Conservation (phyloP, 2,888 invertebrate species). For the Keiferia lycopersicella region DNA sequence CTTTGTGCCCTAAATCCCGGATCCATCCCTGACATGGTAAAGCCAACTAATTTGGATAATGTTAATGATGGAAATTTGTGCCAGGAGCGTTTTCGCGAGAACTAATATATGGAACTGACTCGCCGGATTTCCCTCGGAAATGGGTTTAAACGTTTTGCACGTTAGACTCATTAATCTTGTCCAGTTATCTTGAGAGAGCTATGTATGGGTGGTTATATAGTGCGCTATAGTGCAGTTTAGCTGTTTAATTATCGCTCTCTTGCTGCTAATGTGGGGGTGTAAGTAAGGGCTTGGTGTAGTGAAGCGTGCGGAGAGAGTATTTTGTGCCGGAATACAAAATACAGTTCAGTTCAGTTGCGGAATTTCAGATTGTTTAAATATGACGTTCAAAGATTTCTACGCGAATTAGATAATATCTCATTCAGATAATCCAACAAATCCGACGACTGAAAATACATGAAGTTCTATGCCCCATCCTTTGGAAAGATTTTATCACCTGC, state of each 20-base stretch:
- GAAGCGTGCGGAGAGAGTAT: background rate
- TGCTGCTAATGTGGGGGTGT: slow-evolving; percentile 11
- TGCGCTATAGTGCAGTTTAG: slow-evolving; percentile 23
- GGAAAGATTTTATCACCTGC: too few species aligned
- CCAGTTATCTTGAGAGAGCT: slow-evolving; percentile 72
- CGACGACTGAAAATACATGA: too few species aligned
- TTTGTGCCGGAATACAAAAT: too few species aligned
- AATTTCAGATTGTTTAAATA: too few species aligned
- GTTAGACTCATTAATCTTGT: slow-evolving; percentile 79
- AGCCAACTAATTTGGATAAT: slow-evolving; percentile 79
- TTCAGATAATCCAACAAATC: too few species aligned
- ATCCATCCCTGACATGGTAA: slow-evolving; percentile 41
- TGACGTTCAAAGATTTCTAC: too few species aligned
- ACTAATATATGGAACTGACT: slow-evolving; percentile 81
- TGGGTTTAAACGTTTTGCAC: slow-evolving; percentile 81
- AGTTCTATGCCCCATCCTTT: too few species aligned
- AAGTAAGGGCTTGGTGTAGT: slow-evolving; percentile 1
- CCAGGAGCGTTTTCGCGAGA: slow-evolving; percentile 71
- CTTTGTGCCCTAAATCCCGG: background rate
- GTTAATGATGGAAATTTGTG: slow-evolving; percentile 78
- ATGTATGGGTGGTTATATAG: slow-evolving; percentile 38
- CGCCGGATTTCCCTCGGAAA: slow-evolving; percentile 78
- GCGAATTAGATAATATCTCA: too few species aligned
- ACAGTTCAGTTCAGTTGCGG: too few species aligned
- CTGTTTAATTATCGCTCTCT: slow-evolving; percentile 17